These are phyloP conservation scores for Epinotia bilunana DNA, from an alignment of 2,888 invertebrate species.

Conservation along the genomic window DNA sequence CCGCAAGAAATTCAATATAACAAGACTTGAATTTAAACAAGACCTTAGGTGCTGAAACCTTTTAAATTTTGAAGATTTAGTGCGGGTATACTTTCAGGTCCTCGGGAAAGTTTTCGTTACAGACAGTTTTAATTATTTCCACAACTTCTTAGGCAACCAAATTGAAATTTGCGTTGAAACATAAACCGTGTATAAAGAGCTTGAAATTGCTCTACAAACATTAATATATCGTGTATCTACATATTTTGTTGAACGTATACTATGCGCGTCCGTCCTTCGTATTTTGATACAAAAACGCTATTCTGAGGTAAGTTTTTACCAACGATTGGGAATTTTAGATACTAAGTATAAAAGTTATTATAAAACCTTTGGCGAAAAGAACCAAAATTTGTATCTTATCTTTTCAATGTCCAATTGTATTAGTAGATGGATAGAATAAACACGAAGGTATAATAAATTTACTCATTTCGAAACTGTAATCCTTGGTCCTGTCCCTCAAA, in stretches of 20 bases:
- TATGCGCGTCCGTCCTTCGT: not conserved
- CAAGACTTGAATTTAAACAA: constrained; percentile 38
- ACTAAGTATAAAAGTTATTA: not conserved
- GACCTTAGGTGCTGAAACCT: constrained; percentile 18
- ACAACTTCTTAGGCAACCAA: not conserved
- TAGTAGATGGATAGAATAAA: too few species aligned
- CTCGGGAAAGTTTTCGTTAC: constrained; percentile 11
- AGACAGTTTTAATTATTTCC: constrained; percentile 4
- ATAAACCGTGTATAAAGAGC: too few species aligned
- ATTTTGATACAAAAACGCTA: not conserved
- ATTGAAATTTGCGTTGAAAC: not conserved
- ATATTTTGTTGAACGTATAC: not conserved
- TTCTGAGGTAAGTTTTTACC: not conserved
- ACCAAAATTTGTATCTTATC: too few species aligned
- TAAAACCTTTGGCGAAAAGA: not conserved
- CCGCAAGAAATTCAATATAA: constrained; percentile 42
- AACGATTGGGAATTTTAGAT: not conserved
- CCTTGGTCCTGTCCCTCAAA: not conserved
- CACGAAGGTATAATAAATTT: not conserved
- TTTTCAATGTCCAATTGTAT: too few species aligned
- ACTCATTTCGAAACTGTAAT: not conserved
- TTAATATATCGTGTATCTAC: not conserved
- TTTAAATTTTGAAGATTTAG: constrained; percentile 17
- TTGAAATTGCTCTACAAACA: too few species aligned
- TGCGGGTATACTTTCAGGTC: constrained; percentile 8